Evolutionary conservation across 2,113 vertebrate species (phyloP).

Genomic region (Tupaia chinensis): DNA sequence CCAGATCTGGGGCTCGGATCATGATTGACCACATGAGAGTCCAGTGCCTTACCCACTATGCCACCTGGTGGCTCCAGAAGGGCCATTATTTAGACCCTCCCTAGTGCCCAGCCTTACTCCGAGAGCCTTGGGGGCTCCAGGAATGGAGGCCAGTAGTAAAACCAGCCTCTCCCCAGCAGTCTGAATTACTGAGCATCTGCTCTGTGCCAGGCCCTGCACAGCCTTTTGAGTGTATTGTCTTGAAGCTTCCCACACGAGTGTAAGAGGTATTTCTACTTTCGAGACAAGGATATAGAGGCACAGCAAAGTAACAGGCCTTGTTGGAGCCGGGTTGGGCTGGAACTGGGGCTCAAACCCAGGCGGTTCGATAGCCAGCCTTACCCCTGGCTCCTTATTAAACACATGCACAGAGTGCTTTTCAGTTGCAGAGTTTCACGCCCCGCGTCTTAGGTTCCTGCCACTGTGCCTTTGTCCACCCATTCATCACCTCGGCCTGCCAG

Average conservation of each 20-base stretch:
- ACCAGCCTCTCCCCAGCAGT: too few relatives aligned
- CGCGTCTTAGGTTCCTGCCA: neutral
- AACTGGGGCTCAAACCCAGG: neutral
- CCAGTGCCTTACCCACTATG: too few relatives aligned
- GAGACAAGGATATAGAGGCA: neutral
- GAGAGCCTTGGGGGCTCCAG: neutral
- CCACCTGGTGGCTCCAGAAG: neutral
- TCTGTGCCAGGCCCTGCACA: fast-evolving
- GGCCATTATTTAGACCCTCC: neutral
- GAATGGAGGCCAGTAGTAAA: neutral
- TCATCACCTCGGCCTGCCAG: neutral
- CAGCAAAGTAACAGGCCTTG: neutral
- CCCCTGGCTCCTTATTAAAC: neutral
- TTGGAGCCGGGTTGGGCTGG: too few relatives aligned
- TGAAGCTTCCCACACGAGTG: neutral
- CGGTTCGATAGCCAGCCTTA: neutral
- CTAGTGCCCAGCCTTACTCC: neutral
- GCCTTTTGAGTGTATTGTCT: neutral
- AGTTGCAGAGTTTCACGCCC: neutral
- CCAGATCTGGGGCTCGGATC: too few relatives aligned
- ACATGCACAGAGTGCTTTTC: fast-evolving
- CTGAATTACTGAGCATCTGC: neutral
- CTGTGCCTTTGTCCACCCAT: neutral
- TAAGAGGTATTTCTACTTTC: neutral
- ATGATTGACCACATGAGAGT: too few relatives aligned